Base-by-base conservation (phyloP, 1,140 invertebrate genomes). In the Littorina saxatilis region DNA sequence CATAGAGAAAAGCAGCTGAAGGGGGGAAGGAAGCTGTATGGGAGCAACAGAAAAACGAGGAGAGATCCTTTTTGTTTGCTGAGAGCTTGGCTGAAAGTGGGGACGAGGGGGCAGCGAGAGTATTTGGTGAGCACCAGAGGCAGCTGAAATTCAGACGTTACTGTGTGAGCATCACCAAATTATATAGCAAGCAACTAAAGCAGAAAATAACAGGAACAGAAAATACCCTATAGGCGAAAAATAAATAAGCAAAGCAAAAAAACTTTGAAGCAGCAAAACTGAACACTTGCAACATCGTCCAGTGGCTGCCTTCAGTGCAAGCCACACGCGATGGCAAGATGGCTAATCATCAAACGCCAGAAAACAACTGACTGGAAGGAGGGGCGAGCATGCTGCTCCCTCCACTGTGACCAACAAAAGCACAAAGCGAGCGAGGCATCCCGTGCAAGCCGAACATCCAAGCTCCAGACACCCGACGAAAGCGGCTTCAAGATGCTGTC, bases 1-100 rank as follows among this genome's bases (percentile, higher is more conserved):
- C 47, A 55, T 32, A 52, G 47, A 63, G 37, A 77, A 77, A 39
- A 77, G 75, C 70, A 17, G 40, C 5, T 29, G 58, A 37, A 27
- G 17, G 40, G 83, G 80, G 79, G 83, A 61, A 83, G 23, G 27
- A 27, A 32, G 27, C 3, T 35, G 13, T 39, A 17, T 39, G 79
- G 78, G 76, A 84, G 72, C 55, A 78, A 80, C 39, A 83, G 29
- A 77, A 78, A 50, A 37, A 70, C 27, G 55, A 39, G 66, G 39
- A 23, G 70, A n/a, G 37, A 37, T 86, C 96, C 96, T 96, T 27
- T 35, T 27, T 29, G 5, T 35, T n/a, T n/a, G n/a, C 61, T 29
- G 61, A 66, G 7, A 66, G 61, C n/a, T 11, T 5, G 23, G 7
- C n/a, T 7, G 61, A 55, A 55, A 55, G n/a, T 7, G 7, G n/a